Conservation (phyloP, 2,113 vertebrate species). For the Tetrao urogallus region DNA sequence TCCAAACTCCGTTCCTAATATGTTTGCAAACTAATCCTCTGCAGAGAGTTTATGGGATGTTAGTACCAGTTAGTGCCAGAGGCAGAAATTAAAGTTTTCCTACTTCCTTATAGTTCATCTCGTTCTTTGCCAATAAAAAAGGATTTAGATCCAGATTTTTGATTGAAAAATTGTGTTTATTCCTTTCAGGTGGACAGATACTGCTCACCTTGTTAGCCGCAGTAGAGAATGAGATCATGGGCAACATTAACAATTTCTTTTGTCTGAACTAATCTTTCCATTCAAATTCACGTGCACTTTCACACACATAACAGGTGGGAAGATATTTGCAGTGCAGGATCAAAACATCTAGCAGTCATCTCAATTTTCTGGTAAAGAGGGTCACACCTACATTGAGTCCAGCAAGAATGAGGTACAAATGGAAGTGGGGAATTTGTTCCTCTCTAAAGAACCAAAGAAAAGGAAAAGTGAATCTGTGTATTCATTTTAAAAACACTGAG, state of each 20-base stretch:
- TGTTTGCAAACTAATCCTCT: neutral
- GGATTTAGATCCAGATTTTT: neutral
- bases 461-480: neutral
- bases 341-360: neutral
- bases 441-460: slow-evolving; percentile 3
- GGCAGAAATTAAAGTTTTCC: neutral
- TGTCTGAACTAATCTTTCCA: neutral
- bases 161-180: neutral
- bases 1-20: neutral
- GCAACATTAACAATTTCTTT: neutral
- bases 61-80: neutral
- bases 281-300: neutral
- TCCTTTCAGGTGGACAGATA: neutral
- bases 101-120: neutral
- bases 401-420: neutral
- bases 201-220: neutral
- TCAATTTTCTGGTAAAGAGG: neutral
- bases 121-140: neutral
- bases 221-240: neutral
- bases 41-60: neutral
- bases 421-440: neutral
- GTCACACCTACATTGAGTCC: accelerated
- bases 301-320: accelerated
- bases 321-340: neutral
- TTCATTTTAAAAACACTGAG: neutral